These are phyloP conservation scores for Acanthurus lineatus DNA, from an alignment of 2,797 vertebrate genomes.

Conservation along the genomic window DNA sequence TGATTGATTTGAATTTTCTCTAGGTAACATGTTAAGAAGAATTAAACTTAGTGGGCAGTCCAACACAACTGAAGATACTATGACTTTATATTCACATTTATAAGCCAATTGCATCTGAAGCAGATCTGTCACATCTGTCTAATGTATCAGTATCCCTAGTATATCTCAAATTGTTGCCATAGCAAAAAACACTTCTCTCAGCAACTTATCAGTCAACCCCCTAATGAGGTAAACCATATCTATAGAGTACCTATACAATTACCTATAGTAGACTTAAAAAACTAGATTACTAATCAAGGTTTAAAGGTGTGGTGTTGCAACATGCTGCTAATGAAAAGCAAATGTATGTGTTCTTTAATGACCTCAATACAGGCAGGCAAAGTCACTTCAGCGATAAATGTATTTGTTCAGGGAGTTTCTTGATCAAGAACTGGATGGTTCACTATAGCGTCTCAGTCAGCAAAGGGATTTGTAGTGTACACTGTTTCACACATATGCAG, in stretches of 20 bases:
- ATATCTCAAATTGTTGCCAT: background rate
- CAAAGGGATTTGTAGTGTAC: background rate
- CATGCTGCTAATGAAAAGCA: background rate
- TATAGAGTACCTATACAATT: background rate
- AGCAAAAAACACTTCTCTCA: background rate
- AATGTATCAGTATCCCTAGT: background rate
- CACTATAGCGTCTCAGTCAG: background rate
- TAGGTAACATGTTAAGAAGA: no score
- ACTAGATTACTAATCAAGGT: background rate
- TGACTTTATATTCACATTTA: background rate
- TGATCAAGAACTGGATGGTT: background rate
- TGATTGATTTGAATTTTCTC: no score
- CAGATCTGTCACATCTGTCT: background rate
- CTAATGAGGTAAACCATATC: background rate
- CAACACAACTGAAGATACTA: background rate
- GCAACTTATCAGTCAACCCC: background rate
- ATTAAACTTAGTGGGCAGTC: background rate
- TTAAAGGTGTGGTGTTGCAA: background rate
- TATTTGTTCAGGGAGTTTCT: conserved; percentile 5
- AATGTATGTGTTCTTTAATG: background rate
- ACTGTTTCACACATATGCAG: background rate
- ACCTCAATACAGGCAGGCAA: background rate
- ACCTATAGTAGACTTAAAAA: no score
- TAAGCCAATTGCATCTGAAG: background rate
- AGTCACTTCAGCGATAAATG: background rate